Conservation (phyloP, 2,888 invertebrate species). For the Seira musarum region DNA sequence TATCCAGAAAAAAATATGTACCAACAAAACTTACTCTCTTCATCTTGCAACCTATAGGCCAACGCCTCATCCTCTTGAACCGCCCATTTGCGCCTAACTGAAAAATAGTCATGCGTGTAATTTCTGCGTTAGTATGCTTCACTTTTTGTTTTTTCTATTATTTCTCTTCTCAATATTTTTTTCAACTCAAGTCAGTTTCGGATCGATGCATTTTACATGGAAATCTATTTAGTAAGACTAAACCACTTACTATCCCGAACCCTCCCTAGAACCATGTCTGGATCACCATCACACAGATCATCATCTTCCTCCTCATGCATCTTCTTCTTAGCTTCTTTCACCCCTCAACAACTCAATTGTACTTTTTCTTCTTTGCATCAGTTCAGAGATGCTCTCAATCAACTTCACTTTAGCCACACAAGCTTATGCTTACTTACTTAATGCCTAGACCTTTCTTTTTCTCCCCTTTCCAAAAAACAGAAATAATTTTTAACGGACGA, state of each 20-base stretch:
- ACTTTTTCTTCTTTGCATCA: neutral
- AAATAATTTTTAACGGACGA: neutral
- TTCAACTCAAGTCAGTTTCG: constrained; percentile 9
- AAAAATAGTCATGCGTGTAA: constrained; percentile 64
- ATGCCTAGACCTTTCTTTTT: constrained; percentile 8
- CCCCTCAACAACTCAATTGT: neutral
- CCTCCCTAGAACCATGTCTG: constrained; percentile 52
- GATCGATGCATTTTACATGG: constrained; percentile 19
- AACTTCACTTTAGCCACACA: neutral
- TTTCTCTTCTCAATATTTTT: no score
- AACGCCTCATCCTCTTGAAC: constrained; percentile 88
- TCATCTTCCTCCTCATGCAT: constrained; percentile 41
- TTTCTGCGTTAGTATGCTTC: constrained; percentile 9
- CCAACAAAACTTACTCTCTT: constrained; percentile 79
- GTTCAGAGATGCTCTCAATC: neutral
- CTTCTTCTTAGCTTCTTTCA: constrained; percentile 4
- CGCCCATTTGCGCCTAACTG: constrained; percentile 87
- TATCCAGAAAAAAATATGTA: constrained; percentile 2
- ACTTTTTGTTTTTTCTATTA: no score
- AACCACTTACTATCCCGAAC: constrained; percentile 57
- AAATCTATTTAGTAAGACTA: neutral
- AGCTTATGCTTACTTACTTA: no score
- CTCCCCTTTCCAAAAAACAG: no score
- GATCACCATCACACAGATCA: constrained; percentile 33
- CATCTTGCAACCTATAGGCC: constrained; percentile 85